Evolutionary conservation across 2,113 vertebrate genomes (phyloP).

Genomic region (Epinephelus moara): DNA sequence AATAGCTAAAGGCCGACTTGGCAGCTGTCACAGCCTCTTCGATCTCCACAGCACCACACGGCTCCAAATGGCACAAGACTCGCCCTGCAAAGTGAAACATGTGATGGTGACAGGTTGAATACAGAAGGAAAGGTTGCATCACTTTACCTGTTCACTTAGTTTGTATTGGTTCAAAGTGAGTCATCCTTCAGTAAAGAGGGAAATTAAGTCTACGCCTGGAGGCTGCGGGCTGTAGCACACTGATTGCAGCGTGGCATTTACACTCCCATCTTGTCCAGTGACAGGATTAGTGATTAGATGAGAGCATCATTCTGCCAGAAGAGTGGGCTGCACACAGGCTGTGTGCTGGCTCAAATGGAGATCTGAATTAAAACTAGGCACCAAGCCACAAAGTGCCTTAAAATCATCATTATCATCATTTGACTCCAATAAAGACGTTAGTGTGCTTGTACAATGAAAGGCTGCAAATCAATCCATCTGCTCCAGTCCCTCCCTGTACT

Average conservation of each 20-base stretch:
- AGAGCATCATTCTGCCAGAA: background rate
- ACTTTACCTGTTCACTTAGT: background rate
- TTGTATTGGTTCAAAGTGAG: background rate
- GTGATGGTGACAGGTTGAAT: background rate
- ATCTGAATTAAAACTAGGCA: background rate
- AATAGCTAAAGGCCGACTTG: constrained; percentile 88
- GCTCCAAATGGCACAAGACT: constrained; percentile 88
- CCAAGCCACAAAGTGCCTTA: background rate
- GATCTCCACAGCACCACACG: constrained; percentile 90
- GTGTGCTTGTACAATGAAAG: too few species aligned
- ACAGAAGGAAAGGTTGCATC: background rate
- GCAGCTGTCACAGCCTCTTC: constrained; percentile 89
- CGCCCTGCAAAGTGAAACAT: constrained; percentile 81
- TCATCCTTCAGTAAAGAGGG: background rate
- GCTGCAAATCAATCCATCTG: too few species aligned
- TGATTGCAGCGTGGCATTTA: background rate
- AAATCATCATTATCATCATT: background rate
- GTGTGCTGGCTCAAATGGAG: constrained; percentile 4
- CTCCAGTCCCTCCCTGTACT: too few species aligned
- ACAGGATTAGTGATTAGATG: background rate
- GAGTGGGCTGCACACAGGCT: constrained; percentile 7
- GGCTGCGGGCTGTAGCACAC: background rate
- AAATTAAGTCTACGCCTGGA: background rate
- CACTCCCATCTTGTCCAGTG: background rate
- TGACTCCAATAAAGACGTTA: background rate